Conservation (phyloP, 2,888 invertebrate genomes). For the Diabrotica balteata region DNA sequence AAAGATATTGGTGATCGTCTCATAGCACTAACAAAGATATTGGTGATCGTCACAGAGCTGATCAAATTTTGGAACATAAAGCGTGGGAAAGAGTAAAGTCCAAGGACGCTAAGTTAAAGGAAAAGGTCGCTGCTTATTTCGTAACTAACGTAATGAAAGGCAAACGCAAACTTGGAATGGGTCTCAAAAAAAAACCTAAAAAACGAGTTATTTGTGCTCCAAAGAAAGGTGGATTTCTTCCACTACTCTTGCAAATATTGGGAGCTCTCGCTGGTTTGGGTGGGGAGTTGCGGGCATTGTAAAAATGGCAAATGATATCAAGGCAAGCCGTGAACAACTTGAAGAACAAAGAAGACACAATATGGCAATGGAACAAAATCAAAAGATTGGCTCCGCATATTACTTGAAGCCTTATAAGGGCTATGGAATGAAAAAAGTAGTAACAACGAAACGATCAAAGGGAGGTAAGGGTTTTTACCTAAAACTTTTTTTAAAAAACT, state of each 20-base stretch:
- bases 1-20: conserved; percentile 43
- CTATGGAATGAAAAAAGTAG: not conserved
- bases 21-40: conserved; percentile 42
- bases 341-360: not conserved
- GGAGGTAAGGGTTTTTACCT: conserved; percentile 13
- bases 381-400: not conserved
- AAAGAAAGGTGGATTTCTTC: not conserved
- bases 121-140: conserved; percentile 47
- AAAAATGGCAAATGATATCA: not conserved
- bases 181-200: conserved; percentile 8
- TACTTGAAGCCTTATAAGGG: no score
- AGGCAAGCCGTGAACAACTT: conserved; percentile 1
- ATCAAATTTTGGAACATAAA: conserved; percentile 48
- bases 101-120: conserved; percentile 44
- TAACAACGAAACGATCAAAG: not conserved
- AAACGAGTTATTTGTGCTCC: no score
- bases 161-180: conserved; percentile 46
- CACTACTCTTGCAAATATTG: not conserved
- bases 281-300: not conserved
- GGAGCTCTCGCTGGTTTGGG: not conserved
- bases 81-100: conserved; percentile 46
- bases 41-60: conserved; percentile 48
- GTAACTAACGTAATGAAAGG: conserved; percentile 49
- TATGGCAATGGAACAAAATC: not conserved
- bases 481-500: conserved; percentile 1